A percentile compares a stretch with the other conserved stretches of the same genome.
Evolutionary conservation across 2,113 vertebrate genomes (phyloP).

Genomic region (Rafetus swinhoei): DNA sequence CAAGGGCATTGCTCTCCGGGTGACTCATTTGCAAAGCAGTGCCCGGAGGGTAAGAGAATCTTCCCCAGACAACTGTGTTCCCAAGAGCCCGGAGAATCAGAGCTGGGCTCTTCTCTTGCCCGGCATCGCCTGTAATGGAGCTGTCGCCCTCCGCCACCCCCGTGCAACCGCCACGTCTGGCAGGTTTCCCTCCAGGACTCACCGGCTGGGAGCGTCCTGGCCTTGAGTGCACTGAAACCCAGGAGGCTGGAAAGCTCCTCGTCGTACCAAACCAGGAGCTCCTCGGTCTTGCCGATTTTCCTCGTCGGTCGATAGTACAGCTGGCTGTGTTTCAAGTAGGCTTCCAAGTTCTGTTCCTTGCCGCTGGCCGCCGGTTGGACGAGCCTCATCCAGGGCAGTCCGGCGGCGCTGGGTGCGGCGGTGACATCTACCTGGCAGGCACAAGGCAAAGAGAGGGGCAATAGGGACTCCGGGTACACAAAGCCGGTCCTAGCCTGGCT

Average conservation of each 20-base stretch:
- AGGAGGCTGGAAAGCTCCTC: constrained; percentile 86
- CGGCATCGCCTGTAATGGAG: not conserved
- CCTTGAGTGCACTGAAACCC: constrained; percentile 82
- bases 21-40: not conserved
- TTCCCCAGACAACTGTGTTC: not conserved
- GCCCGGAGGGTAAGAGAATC: not conserved
- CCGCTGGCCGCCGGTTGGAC: constrained; percentile 82
- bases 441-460: constrained; percentile 4
- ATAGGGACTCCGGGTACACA: not conserved
- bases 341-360: constrained; percentile 87
- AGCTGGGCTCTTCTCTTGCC: not conserved
- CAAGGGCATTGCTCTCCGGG: not conserved
- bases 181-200: constrained; percentile 32
- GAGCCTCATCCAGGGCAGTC: constrained; percentile 84
- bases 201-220: constrained; percentile 77
- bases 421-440: constrained; percentile 83
- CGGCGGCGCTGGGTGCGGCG: constrained; percentile 81
- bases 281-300: constrained; percentile 84
- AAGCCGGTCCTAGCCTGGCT: not conserved
- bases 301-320: constrained; percentile 82
- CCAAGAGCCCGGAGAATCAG: not conserved
- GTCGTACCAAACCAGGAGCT: constrained; percentile 91
- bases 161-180: not conserved
- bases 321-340: constrained; percentile 84
- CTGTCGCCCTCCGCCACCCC: not conserved